Evolutionary conservation across 2,888 invertebrate genomes (phyloP).

Genomic region (Eilema depressum): DNA sequence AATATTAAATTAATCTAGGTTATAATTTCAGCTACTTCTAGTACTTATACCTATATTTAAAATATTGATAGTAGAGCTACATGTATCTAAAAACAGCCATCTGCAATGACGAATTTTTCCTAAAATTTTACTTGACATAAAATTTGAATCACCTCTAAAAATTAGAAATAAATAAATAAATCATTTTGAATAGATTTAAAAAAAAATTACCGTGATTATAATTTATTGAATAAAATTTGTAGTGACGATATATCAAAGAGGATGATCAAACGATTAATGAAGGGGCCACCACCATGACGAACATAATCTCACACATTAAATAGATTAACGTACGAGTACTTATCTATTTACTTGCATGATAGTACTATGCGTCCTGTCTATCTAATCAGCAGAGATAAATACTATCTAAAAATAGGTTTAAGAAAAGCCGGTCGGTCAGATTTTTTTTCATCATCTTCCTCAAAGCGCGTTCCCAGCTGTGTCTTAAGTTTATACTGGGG

Average conservation of each 20-base stretch:
- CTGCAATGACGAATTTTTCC: too few species aligned
- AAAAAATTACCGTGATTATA: background rate
- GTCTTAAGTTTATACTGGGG: background rate
- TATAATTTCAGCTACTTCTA: too few species aligned
- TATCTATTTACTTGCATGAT: slow-evolving; percentile 45
- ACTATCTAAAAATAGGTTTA: slow-evolving; percentile 38
- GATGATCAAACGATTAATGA: slow-evolving; percentile 32
- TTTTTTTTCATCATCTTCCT: background rate
- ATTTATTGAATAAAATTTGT: background rate
- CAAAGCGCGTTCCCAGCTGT: background rate
- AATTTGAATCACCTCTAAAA: too few species aligned
- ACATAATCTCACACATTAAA: slow-evolving; percentile 49
- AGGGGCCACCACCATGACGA: slow-evolving; percentile 31
- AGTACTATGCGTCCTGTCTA: slow-evolving; percentile 40
- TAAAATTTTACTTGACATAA: background rate
- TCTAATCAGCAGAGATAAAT: slow-evolving; percentile 45
- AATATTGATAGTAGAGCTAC: too few species aligned
- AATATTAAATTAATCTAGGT: too few species aligned
- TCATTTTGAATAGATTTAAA: background rate
- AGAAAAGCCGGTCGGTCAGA: slow-evolving; percentile 6
- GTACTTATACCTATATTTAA: too few species aligned
- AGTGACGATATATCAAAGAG: slow-evolving; percentile 5
- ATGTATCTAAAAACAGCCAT: too few species aligned
- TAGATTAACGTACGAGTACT: slow-evolving; percentile 39
- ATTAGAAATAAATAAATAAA: too few species aligned